Conservation (phyloP, 92 coral and sea anemone species). For the Parazoanthus darwini region DNA sequence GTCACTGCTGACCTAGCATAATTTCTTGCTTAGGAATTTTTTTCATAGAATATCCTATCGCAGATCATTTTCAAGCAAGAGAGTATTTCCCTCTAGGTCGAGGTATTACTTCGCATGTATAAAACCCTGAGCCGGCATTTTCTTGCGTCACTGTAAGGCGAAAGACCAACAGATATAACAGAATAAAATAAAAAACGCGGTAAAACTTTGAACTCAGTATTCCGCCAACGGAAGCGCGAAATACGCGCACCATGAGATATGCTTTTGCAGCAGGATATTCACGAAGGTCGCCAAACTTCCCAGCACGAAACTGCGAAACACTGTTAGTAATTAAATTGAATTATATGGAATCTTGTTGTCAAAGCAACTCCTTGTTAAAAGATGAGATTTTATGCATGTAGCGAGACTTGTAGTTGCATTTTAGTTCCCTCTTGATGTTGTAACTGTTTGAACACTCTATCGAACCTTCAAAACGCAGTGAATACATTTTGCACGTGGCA, state of each 20-base stretch:
- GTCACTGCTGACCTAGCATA: not conserved
- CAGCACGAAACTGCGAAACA: conserved; percentile 8
- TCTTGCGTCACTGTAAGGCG: not conserved
- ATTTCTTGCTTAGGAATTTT: not conserved
- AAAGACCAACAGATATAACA: not conserved
- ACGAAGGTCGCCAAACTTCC: not conserved
- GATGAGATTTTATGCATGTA: not conserved
- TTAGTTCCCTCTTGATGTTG: not conserved
- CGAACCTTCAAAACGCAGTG: not conserved
- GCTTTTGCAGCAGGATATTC: conserved; percentile 4
- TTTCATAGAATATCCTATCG: no score
- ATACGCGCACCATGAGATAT: not conserved
- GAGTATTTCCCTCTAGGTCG: not conserved
- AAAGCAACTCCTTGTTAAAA: not conserved
- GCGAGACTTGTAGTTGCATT: not conserved
- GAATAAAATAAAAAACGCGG: not conserved
- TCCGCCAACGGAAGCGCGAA: not conserved
- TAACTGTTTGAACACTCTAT: not conserved
- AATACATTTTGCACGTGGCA: not conserved
- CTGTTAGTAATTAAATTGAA: conserved; percentile 5
- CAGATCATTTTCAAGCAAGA: not conserved
- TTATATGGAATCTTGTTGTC: not conserved
- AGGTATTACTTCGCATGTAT: not conserved
- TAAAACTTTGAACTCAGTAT: conserved; percentile 9
- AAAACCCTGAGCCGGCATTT: not conserved